A percentile compares a stretch with the other conserved stretches of the same genome.
Evolutionary conservation across 2,113 vertebrate genomes (phyloP).

Genomic region (Dissostichus mawsoni): DNA sequence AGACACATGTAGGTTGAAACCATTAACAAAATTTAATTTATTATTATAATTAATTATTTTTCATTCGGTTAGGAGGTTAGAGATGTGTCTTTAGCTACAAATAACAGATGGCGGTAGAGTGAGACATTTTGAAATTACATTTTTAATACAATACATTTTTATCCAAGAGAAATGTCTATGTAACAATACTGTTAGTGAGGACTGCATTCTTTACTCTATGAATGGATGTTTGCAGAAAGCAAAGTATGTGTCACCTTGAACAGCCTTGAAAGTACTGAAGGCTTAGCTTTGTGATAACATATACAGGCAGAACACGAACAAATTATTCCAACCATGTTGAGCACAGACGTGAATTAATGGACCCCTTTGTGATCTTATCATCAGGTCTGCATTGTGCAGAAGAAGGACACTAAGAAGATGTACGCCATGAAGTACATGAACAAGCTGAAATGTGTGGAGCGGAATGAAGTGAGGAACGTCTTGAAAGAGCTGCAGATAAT

Average conservation of each 20-base stretch:
- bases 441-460: constrained; percentile 95
- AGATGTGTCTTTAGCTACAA: background rate
- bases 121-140: background rate
- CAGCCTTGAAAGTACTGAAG: background rate
- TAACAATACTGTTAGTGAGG: background rate
- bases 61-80: background rate
- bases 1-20: too few relatives aligned
- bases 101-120: too few relatives aligned
- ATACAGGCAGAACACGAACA: constrained; percentile 90
- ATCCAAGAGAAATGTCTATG: background rate
- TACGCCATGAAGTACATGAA: constrained; percentile 99
- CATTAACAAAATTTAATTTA: too few relatives aligned
- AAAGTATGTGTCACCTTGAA: background rate
- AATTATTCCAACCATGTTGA: constrained; percentile 31
- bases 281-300: constrained; percentile 24
- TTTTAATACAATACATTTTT: background rate
- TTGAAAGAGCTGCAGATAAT: constrained; percentile 98
- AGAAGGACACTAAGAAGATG: constrained; percentile 99
- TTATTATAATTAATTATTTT: too few relatives aligned
- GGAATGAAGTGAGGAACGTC: constrained; percentile 97
- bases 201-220: background rate
- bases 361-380: background rate
- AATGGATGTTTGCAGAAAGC: background rate
- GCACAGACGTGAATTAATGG: background rate
- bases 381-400: constrained; percentile 98